phyloP scores from a whole-genome alignment of 2,797 vertebrate species.

The Channallabes apus region DNA sequence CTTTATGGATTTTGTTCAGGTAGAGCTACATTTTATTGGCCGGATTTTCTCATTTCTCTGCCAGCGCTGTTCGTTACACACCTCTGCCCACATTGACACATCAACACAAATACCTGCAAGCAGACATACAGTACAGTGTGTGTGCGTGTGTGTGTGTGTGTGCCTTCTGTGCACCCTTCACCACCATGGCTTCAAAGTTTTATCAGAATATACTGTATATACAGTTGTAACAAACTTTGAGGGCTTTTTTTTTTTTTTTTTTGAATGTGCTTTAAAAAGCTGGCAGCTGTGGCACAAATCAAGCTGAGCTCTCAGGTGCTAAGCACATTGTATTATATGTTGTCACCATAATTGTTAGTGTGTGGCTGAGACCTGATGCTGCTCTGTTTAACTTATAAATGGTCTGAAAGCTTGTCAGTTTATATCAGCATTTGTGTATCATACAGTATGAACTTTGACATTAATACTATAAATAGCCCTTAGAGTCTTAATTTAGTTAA shows the following conservation, averaged over 20 bases:
- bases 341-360: constrained; percentile 1
- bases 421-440: neutral
- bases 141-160: neutral
- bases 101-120: neutral
- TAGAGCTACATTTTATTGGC: neutral
- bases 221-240: constrained; percentile 19
- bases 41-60: neutral
- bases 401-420: neutral
- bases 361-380: neutral
- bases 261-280: constrained; percentile 14
- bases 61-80: neutral
- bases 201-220: neutral
- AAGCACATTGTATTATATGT: constrained; percentile 4
- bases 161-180: neutral
- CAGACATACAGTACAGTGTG: neutral
- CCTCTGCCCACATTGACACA: neutral
- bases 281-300: neutral
- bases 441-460: neutral
- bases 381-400: neutral
- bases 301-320: neutral
- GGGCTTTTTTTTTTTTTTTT: constrained; percentile 11
- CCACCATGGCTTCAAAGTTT: neutral
- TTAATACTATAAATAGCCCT: neutral
- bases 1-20: neutral
- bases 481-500: neutral